Evolutionary conservation across 2,797 vertebrate species (phyloP).

Genomic region (Tamandua tetradactyla): DNA sequence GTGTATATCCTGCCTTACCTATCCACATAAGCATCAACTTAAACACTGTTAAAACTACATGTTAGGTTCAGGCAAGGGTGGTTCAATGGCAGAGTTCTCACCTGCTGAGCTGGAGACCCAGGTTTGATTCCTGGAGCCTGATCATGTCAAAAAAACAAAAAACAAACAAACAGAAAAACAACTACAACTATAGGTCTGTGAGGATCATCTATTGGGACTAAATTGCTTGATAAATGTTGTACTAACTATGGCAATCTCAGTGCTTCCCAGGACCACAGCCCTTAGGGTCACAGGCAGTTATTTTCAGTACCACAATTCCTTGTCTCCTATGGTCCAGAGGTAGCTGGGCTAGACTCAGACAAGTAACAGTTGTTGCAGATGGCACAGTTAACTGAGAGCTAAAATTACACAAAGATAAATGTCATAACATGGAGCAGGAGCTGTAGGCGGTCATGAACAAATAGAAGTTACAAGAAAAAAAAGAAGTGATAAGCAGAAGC

Average conservation of each 20-base stretch:
- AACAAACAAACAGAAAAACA: too few relatives aligned
- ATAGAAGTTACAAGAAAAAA: neutral
- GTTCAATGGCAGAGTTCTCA: too few relatives aligned
- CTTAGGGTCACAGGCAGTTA: neutral
- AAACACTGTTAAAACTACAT: neutral
- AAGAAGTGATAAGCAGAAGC: neutral
- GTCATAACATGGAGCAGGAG: neutral
- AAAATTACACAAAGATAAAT: neutral
- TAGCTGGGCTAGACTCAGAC: neutral
- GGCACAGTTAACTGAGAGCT: neutral
- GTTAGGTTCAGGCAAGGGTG: too few relatives aligned
- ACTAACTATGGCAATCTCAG: neutral
- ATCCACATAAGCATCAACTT: neutral
- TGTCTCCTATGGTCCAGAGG: neutral
- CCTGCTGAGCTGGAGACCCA: too few relatives aligned
- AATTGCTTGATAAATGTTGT: neutral
- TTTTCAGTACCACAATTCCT: neutral
- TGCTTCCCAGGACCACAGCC: neutral
- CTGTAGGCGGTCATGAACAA: neutral
- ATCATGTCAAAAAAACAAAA: too few relatives aligned
- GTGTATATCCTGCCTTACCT: neutral
- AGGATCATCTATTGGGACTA: neutral
- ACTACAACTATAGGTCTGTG: neutral
- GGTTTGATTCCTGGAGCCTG: too few relatives aligned
- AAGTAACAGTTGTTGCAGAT: neutral